A percentile compares a stretch with the other conserved stretches of the same genome.
These are phyloP conservation scores for Philopotamus ludificatus DNA, from an alignment of 1,140 invertebrate species.

Conservation along the genomic window DNA sequence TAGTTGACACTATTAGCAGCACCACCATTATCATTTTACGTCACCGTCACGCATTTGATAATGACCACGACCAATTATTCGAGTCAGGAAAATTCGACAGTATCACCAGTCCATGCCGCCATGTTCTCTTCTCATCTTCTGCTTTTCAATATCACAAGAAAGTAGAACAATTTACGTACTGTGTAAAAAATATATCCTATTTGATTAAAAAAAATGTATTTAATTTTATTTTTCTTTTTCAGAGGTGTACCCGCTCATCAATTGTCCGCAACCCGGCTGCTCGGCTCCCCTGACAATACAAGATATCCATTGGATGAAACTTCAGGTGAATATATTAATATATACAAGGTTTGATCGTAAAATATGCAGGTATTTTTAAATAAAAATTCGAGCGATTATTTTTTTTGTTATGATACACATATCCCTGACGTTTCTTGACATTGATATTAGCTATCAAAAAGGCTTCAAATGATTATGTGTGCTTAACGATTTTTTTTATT, in stretches of 20 bases:
- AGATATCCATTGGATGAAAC: slow-evolving; percentile 69
- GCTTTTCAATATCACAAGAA: no score
- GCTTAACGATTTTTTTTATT: no score
- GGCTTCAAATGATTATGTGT: no score
- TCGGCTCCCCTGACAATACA: slow-evolving; percentile 77
- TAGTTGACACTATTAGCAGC: slow-evolving; percentile 11
- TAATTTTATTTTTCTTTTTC: slow-evolving; percentile 36
- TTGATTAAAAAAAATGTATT: no score
- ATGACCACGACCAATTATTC: background rate
- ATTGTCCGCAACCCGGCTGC: slow-evolving; percentile 74
- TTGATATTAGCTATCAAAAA: no score
- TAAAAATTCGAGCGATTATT: no score
- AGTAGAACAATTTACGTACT: background rate
- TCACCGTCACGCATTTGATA: slow-evolving; percentile 17
- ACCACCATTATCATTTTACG: background rate
- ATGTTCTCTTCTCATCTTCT: slow-evolving; percentile 25
- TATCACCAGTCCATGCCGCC: slow-evolving; percentile 14
- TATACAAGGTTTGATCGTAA: no score
- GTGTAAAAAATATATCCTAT: background rate
- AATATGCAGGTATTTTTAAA: no score
- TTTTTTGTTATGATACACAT: no score
- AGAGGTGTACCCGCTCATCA: slow-evolving; percentile 56
- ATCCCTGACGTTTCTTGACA: no score
- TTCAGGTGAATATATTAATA: slow-evolving; percentile 48
- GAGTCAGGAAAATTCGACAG: slow-evolving; percentile 6